Percentiles rank a stretch among this genome's conserved stretches.
These are phyloP conservation scores for Alethe diademata DNA, from an alignment of 2,113 vertebrate genomes.

Conservation along the genomic window DNA sequence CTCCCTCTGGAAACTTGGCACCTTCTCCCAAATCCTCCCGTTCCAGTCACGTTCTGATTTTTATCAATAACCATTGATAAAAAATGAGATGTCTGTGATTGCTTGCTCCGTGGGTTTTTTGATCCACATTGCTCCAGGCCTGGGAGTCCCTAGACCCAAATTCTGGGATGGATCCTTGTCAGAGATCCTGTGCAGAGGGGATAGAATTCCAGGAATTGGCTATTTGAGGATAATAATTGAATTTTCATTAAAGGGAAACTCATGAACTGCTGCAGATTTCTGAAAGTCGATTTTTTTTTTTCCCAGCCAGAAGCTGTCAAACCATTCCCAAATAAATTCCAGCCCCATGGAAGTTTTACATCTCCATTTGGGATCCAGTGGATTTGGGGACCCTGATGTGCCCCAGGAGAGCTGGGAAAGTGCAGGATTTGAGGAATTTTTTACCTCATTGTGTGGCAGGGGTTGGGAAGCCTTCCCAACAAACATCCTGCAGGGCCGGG, in stretches of 20 bases:
- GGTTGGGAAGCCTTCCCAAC: accelerated
- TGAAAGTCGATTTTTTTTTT: not conserved
- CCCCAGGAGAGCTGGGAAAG: not conserved
- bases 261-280: not conserved
- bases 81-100: accelerated
- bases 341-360: accelerated
- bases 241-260: not conserved
- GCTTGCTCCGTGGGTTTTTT: accelerated
- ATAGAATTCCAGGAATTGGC: not conserved
- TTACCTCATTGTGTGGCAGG: accelerated
- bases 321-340: not conserved
- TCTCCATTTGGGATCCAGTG: accelerated
- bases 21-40: not conserved
- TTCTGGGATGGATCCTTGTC: not conserved
- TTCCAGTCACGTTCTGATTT: too few species aligned
- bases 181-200: not conserved
- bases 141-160: not conserved
- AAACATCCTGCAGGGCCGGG: not conserved
- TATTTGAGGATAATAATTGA: not conserved
- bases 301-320: not conserved
- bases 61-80: not conserved
- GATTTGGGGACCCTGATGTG: not conserved
- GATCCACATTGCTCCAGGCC: accelerated
- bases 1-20: accelerated
- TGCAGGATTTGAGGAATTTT: not conserved